phyloP scores from a whole-genome alignment of 2,797 vertebrate genomes.

The Spheniscus humboldti region DNA sequence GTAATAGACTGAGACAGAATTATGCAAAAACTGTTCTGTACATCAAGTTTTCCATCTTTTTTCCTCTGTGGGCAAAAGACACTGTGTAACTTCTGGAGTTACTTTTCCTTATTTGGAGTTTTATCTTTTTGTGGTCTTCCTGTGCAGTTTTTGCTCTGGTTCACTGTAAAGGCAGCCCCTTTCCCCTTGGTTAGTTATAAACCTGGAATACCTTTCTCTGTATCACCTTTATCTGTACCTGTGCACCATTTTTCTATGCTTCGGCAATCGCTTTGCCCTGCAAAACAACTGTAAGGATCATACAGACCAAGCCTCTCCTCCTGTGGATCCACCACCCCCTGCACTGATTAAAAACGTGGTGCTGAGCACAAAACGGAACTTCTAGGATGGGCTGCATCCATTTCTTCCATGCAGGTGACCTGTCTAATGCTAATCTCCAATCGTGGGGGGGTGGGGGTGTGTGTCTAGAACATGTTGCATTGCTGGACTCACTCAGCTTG shows the following conservation, averaged over 20 bases:
- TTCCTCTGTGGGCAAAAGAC: not conserved
- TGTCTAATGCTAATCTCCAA: fast-evolving
- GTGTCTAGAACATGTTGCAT: not conserved
- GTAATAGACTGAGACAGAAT: not conserved
- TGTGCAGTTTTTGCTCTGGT: not conserved
- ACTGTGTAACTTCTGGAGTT: not conserved
- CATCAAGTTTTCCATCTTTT: not conserved
- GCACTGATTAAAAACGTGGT: fast-evolving
- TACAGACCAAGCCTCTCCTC: not conserved
- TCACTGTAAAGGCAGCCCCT: not conserved
- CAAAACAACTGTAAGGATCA: not conserved
- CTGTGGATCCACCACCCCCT: not conserved
- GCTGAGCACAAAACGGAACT: not conserved
- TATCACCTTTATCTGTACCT: not conserved
- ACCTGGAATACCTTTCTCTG: not conserved
- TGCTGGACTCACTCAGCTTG: not conserved
- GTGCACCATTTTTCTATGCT: not conserved
- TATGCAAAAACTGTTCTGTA: not conserved
- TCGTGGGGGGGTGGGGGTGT: fast-evolving
- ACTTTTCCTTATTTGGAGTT: not conserved
- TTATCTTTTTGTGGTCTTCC: not conserved
- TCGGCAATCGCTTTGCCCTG: not conserved
- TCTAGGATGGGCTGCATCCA: not conserved
- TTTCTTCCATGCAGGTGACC: not conserved
- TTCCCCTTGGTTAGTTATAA: not conserved